phyloP scores from a whole-genome alignment of 1,140 invertebrate species.

The Megalonaias nervosa region DNA sequence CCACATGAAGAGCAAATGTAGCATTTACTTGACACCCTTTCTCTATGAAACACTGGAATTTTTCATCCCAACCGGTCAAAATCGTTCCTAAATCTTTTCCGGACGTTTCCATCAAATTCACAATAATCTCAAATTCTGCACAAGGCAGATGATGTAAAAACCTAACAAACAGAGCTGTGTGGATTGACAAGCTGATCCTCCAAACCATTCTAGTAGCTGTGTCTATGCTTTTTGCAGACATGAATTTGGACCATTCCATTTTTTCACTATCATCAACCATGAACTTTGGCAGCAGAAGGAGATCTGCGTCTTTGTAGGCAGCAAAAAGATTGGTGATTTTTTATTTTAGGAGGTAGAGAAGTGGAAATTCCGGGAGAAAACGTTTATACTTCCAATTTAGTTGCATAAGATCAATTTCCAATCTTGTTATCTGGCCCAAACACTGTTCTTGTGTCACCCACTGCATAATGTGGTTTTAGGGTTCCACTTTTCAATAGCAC shows the following conservation, averaged over 20 bases:
- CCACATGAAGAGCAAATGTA: no score
- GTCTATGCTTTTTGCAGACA: constrained; percentile 12
- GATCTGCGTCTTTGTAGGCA: constrained; percentile 6
- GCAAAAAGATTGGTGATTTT: constrained; percentile 6
- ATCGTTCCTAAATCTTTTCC: constrained; percentile 13
- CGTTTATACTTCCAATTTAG: background rate
- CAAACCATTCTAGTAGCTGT: constrained; percentile 6
- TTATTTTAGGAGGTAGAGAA: constrained; percentile 8
- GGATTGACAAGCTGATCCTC: background rate
- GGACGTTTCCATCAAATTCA: background rate
- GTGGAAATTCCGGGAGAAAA: constrained; percentile 13
- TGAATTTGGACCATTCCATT: constrained; percentile 4
- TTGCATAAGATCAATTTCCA: constrained; percentile 7
- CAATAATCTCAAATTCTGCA: background rate
- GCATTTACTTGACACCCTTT: no score
- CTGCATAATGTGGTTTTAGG: background rate
- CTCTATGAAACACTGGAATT: background rate
- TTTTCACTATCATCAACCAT: constrained; percentile 10
- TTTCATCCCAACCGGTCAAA: constrained; percentile 15
- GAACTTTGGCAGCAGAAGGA: constrained; percentile 12
- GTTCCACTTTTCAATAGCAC: constrained; percentile 7
- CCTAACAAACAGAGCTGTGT: constrained; percentile 1
- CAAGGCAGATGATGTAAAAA: background rate
- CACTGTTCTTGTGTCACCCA: background rate
- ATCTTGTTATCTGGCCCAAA: constrained; percentile 18